phyloP scores from a whole-genome alignment of 92 coral and sea anemone genomes.

The Porites lobata region DNA sequence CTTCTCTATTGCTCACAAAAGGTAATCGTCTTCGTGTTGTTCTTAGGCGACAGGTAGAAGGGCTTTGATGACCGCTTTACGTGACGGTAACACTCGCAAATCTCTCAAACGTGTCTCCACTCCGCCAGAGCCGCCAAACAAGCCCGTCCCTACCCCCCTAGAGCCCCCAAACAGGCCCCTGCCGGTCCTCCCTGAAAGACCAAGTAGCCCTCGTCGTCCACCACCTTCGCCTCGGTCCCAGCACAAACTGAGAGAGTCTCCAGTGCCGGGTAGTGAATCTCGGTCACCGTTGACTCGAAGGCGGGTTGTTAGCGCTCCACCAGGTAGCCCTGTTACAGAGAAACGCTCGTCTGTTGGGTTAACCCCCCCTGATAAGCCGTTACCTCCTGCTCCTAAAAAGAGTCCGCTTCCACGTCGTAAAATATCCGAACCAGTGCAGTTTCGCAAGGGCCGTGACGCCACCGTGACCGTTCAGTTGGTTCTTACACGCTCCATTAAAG shows the following conservation, averaged over 20 bases:
- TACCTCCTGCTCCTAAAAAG: constrained; percentile 84
- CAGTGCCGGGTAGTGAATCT: constrained; percentile 5
- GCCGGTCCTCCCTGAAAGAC: constrained; percentile 59
- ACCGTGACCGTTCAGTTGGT: constrained; percentile 83
- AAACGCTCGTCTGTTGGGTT: constrained; percentile 57
- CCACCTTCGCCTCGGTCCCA: constrained; percentile 35
- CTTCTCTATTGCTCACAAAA: not conserved
- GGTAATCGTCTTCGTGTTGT: not conserved
- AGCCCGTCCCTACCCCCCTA: constrained; percentile 53
- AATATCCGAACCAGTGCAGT: constrained; percentile 12
- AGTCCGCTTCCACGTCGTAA: constrained; percentile 44
- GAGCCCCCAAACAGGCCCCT: constrained; percentile 69
- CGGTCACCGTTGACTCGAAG: constrained; percentile 27
- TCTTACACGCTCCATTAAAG: constrained; percentile 83
- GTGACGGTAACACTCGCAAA: constrained; percentile 87
- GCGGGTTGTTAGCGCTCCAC: constrained; percentile 6
- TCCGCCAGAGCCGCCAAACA: constrained; percentile 51
- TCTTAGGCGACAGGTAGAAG: constrained; percentile 73
- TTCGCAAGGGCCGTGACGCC: constrained; percentile 21
- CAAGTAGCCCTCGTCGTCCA: constrained; percentile 51
- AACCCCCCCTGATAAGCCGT: constrained; percentile 83
- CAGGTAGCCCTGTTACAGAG: not conserved
- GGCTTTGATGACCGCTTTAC: constrained; percentile 80
- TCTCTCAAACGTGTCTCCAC: constrained; percentile 84
- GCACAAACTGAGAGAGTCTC: constrained; percentile 2